A percentile compares a stretch with the other conserved stretches of the same genome.
phyloP scores from a whole-genome alignment of 2,888 invertebrate genomes.

The Cephus nigrinus region DNA sequence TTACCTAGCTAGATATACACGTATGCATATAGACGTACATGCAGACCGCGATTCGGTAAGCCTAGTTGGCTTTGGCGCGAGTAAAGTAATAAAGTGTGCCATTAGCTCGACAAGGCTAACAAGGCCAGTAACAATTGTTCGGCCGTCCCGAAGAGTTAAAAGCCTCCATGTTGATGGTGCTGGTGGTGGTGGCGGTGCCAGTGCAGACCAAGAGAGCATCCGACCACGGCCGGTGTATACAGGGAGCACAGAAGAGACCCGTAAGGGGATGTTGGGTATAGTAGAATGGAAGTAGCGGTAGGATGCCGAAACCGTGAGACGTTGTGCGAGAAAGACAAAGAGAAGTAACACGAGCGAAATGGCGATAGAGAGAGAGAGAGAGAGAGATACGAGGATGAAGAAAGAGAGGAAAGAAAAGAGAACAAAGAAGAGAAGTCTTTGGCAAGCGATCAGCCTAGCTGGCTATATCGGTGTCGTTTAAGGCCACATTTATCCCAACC shows the following conservation, averaged over 20 bases:
- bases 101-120: conserved; percentile 62
- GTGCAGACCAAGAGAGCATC: not conserved
- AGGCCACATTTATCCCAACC: conserved; percentile 60
- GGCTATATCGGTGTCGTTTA: conserved; percentile 64
- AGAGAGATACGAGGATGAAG: conserved; percentile 25
- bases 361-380: conserved; percentile 25
- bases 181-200: not conserved
- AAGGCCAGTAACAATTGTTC: conserved; percentile 61
- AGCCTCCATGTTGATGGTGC: conserved; percentile 23
- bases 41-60: not conserved
- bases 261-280: not conserved
- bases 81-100: conserved; percentile 60
- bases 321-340: not conserved
- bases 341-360: conserved; percentile 10
- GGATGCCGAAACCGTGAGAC: not conserved
- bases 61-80: conserved; percentile 20
- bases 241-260: not conserved
- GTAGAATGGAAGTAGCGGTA: not conserved
- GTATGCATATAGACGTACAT: not conserved
- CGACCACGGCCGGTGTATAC: not conserved
- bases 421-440: conserved; percentile 42
- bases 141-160: conserved; percentile 53
- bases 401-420: conserved; percentile 21
- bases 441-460: conserved; percentile 60
- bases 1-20: not conserved